Conservation (phyloP, 2,888 invertebrate genomes). For the Trachelus iudaicus region DNA sequence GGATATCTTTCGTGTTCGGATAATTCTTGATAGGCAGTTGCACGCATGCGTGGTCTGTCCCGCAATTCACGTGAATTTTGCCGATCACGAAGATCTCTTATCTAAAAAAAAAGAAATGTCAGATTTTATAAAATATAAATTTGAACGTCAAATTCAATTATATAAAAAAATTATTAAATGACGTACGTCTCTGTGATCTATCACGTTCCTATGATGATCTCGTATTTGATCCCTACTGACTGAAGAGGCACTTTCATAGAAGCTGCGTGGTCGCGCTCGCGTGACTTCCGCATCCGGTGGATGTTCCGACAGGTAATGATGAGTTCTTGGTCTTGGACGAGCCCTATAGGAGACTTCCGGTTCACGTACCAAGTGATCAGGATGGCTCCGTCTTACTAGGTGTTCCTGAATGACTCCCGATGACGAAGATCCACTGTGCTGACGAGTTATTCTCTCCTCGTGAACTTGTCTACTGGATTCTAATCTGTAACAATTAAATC, state of each 20-base stretch:
- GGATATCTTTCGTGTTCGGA: slow-evolving; percentile 70
- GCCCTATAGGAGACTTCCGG: slow-evolving; percentile 50
- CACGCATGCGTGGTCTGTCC: slow-evolving; percentile 53
- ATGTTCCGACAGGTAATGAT: slow-evolving; percentile 53
- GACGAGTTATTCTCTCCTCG: slow-evolving; percentile 50
- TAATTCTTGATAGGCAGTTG: slow-evolving; percentile 66
- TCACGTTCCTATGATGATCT: slow-evolving; percentile 48
- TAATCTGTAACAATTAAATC: slow-evolving; percentile 31
- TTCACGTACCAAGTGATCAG: slow-evolving; percentile 51
- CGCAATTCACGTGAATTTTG: slow-evolving; percentile 50
- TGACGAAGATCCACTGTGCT: slow-evolving; percentile 23
- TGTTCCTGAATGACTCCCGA: slow-evolving; percentile 39
- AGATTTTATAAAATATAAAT: not conserved
- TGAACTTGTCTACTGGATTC: slow-evolving; percentile 48
- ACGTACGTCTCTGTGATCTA: slow-evolving; percentile 30
- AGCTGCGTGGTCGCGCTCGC: slow-evolving; percentile 59
- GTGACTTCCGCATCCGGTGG: slow-evolving; percentile 50
- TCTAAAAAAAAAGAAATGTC: slow-evolving; percentile 25
- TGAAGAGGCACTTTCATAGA: slow-evolving; percentile 57
- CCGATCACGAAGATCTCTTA: slow-evolving; percentile 49
- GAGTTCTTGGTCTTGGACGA: slow-evolving; percentile 51
- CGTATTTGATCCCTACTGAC: slow-evolving; percentile 51
- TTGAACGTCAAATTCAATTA: not conserved
- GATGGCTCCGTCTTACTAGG: slow-evolving; percentile 49
- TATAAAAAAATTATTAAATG: not conserved